phyloP scores from a whole-genome alignment of 2,113 vertebrate genomes.

The Poecile atricapillus region DNA sequence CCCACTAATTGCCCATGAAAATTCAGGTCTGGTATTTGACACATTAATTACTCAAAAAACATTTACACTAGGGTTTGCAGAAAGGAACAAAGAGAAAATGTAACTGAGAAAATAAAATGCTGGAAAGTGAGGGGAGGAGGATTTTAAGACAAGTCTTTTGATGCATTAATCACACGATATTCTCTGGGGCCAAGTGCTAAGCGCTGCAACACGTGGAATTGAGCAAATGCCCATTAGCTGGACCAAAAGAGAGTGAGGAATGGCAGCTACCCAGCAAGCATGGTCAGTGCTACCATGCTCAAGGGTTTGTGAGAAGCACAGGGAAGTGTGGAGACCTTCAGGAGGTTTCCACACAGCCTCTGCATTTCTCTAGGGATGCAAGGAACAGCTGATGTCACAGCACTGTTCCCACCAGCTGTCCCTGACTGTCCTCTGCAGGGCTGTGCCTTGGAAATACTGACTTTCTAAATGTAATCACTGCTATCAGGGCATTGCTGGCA shows the following conservation, averaged over 20 bases:
- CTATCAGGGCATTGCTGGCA: background rate
- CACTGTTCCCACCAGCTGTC: background rate
- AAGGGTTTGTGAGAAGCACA: background rate
- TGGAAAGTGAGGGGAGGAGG: background rate
- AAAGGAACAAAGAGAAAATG: conserved; percentile 51
- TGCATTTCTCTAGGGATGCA: background rate
- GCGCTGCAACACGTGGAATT: background rate
- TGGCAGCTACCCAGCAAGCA: background rate
- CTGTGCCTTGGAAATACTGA: background rate
- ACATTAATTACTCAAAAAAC: conserved; percentile 66
- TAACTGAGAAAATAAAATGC: conserved; percentile 46
- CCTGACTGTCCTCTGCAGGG: background rate
- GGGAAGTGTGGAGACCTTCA: background rate
- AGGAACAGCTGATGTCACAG: background rate
- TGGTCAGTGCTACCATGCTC: background rate
- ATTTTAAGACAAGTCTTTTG: conserved; percentile 12
- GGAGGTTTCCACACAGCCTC: background rate
- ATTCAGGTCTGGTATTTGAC: conserved; percentile 64
- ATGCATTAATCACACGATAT: background rate
- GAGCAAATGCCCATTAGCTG: background rate
- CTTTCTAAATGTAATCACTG: background rate
- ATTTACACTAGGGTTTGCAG: conserved; percentile 60
- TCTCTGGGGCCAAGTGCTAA: background rate
- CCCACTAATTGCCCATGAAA: conserved; percentile 65
- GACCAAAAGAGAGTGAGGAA: background rate